Evolutionary conservation across 1,140 invertebrate genomes (phyloP), one percentile per base, ranked within the genome.

Genomic region (Neuroterus valhalla): DNA sequence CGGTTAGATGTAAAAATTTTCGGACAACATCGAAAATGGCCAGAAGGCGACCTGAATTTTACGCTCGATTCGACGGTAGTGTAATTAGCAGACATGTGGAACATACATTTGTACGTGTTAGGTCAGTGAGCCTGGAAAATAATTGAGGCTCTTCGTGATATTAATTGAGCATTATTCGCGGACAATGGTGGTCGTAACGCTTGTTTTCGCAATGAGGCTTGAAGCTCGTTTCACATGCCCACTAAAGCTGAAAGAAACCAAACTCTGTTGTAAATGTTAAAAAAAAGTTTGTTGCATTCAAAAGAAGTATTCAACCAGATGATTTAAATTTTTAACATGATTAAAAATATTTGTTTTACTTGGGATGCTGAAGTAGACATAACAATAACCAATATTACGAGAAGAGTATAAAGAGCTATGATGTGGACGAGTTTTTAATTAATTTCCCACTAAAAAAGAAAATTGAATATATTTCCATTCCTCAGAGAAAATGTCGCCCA

Each of bases 401-500:
- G 31, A 38, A 8, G 10, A 38, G 31, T 8, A 8, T 38, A 5
- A 38, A 10, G 31, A 5, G 6, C 10, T 5, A 38, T 1, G 31
- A 38, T 8, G 31, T 38, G 31, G 10, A 3, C 31, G 10, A 38
- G 31, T 38, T 38, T 38, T 38, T 8, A 38, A 38, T 38, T 38
- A 38, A 8, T 38, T 38, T 38, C 10, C 31, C 10, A 38, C 31
- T 8, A 26, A 23, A 66, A 66, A 14, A 66, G 12, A 21, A 11
- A 66, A 66, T 23, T 1, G 15, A 23, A 5, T 3, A 66, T 21
- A 48, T 17, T 48, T 48, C n/a, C 44, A 66, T 76, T 66, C 45
- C 69, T 68, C 19, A 19, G n/a, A 55, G 72, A 23, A 72, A 72
- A 68, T 74, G 66, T 73, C 50, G 70, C 68, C 72, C 75, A 66